A percentile compares a stretch with the other conserved stretches of the same genome.
These are phyloP conservation scores for Pollenia angustigena DNA, from an alignment of 2,888 invertebrate genomes.

Conservation along the genomic window DNA sequence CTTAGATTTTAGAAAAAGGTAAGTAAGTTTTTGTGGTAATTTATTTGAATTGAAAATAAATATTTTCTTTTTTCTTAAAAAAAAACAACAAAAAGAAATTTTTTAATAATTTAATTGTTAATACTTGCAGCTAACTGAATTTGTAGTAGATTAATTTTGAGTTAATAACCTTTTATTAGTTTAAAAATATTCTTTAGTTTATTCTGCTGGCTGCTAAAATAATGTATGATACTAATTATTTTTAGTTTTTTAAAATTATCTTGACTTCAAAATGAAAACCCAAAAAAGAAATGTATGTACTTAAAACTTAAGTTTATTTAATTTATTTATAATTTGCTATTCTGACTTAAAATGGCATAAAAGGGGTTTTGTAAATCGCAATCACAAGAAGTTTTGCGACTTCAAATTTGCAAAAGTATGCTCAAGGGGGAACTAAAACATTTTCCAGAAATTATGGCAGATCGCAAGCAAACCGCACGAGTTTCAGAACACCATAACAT, in stretches of 20 bases:
- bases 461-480: too few species aligned
- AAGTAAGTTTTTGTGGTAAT: conserved; percentile 58
- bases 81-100: background rate
- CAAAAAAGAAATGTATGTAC: background rate
- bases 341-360: too few species aligned
- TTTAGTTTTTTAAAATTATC: conserved; percentile 19
- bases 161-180: conserved; percentile 22
- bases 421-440: too few species aligned
- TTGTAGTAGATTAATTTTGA: conserved; percentile 14
- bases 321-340: too few species aligned
- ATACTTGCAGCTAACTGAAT: background rate
- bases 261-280: too few species aligned
- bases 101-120: conserved; percentile 1
- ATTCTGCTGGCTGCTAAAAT: conserved; percentile 53
- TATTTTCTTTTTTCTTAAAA: background rate
- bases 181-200: conserved; percentile 5
- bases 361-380: too few species aligned
- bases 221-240: conserved; percentile 16
- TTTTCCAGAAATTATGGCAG: too few species aligned
- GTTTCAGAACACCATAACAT: too few species aligned
- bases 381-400: too few species aligned
- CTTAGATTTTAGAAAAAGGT: conserved; percentile 30
- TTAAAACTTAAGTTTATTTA: conserved; percentile 13
- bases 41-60: background rate
- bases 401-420: too few species aligned